Evolutionary conservation across 2,797 vertebrate genomes (phyloP).

Genomic region (Malurus splendens): DNA sequence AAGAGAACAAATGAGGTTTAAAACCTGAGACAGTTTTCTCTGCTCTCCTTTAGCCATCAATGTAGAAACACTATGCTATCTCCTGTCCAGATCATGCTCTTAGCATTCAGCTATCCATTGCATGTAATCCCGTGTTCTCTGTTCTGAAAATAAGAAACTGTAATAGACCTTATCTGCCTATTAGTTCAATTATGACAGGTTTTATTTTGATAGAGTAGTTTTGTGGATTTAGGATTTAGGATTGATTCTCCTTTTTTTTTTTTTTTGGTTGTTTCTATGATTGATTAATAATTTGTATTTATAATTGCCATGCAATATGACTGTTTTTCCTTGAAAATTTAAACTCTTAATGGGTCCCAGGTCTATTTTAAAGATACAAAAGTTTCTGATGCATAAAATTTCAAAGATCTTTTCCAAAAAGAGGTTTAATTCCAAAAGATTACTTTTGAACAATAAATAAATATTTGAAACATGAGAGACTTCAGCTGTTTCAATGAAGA

Average conservation of each 20-base stretch:
- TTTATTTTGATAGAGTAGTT: neutral
- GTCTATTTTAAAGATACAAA: neutral
- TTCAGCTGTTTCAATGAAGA: neutral
- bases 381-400: neutral
- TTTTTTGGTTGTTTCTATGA: neutral
- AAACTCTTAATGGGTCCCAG: neutral
- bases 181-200: neutral
- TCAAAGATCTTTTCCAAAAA: neutral
- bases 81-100: neutral
- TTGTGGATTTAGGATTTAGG: neutral
- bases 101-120: neutral
- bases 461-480: neutral
- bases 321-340: neutral
- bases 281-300: neutral
- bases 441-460: neutral
- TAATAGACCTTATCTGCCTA: neutral
- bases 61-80: neutral
- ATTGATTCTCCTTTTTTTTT: neutral
- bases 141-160: neutral
- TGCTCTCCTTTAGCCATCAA: neutral
- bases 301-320: neutral
- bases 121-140: neutral
- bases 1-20: neutral
- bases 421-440: neutral
- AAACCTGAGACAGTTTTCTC: neutral